Evolutionary conservation across 2,888 invertebrate genomes (phyloP), one percentile per base, ranked within the genome.

Genomic region (Drosophila niveifrons): DNA sequence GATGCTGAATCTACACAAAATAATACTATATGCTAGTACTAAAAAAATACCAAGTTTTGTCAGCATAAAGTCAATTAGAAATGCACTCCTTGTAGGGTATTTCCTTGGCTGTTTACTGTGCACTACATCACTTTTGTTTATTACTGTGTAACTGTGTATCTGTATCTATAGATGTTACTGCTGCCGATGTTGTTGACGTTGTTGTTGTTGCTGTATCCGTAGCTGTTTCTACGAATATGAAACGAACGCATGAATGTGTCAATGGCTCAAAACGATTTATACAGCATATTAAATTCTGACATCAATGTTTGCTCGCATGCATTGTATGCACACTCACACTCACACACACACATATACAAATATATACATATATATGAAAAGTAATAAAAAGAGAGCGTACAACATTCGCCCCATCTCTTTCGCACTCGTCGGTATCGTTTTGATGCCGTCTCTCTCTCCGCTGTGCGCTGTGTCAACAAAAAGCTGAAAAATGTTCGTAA

Each of bases 201-300:
- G 56, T 66, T 31, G 41, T 23, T 56, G 62, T 70, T 55, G 39
- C 63, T 55, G 44, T 47, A 34, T 51, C 47, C 44, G 53, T 47
- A 29, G 62, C 57, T 18, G 50, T 66, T 76, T 66, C 68, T 72
- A 66, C 68, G 78, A 75, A 71, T 62, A 71, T 74, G 70, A 79
- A 74, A 65, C 78, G 78, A 83, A 77, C 65, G 89, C 89, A 88
- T 81, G 89, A 87, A 89, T 86, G 89, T 89, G 85, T 86, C 89
- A 86, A 86, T 86, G 89, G 85, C 78, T 89, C 85, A 82, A 84
- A 89, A 88, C 86, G 86, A 89, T 86, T 89, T 88, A 86, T 89
- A 82, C 83, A 80, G 88, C 88, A 89, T 86, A 88, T 86, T 86
- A 88, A 86, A 86, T 86, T 89, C 82, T 86, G 86, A 89, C 86